These are phyloP conservation scores for Syrphus vitripennis DNA, from an alignment of 2,888 invertebrate species.

Conservation along the genomic window DNA sequence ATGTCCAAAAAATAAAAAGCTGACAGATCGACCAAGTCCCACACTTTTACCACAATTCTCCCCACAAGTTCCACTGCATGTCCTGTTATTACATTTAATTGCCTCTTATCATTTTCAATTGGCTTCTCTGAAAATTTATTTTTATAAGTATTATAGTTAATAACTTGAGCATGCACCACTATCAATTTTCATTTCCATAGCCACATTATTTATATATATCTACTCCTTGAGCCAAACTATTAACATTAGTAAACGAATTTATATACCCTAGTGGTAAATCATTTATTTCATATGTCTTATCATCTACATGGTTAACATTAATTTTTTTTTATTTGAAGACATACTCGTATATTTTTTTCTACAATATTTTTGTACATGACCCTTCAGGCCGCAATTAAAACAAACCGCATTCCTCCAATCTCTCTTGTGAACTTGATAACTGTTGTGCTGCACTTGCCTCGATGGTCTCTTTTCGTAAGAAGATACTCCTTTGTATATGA, in stretches of 20 bases:
- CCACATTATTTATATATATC: constrained; percentile 12
- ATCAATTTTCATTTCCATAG: constrained; percentile 26
- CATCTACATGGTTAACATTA: too few species aligned
- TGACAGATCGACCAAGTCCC: background rate
- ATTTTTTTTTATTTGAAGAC: too few species aligned
- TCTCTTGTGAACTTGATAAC: too few species aligned
- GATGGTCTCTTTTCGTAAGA: too few species aligned
- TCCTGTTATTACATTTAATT: constrained; percentile 11
- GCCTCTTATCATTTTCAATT: background rate
- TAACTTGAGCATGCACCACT: constrained; percentile 32
- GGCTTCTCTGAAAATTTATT: background rate
- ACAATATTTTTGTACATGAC: too few species aligned
- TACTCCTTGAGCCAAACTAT: constrained; percentile 18
- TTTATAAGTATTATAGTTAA: constrained; percentile 19
- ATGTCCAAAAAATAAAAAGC: background rate
- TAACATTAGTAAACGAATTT: constrained; percentile 17
- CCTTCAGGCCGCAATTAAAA: too few species aligned
- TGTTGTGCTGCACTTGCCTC: too few species aligned
- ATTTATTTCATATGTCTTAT: too few species aligned
- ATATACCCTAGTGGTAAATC: constrained; percentile 5
- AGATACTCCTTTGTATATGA: too few species aligned
- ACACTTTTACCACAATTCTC: background rate
- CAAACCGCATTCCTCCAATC: too few species aligned
- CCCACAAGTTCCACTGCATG: background rate
- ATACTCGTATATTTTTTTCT: too few species aligned